Evolutionary conservation across 2,797 vertebrate species (phyloP).

Genomic region (Otus scops): DNA sequence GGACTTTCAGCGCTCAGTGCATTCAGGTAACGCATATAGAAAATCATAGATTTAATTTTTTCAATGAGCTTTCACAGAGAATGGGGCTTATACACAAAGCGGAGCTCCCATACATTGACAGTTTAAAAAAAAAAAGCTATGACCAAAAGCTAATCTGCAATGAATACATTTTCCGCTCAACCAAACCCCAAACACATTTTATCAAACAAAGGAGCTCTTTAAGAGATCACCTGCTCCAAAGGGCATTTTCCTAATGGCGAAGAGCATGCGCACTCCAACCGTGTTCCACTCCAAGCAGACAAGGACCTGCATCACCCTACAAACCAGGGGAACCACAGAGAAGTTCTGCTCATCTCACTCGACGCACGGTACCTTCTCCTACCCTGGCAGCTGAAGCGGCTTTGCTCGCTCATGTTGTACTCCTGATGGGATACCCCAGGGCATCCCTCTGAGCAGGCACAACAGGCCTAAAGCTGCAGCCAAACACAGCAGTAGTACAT

Average conservation of each 20-base stretch:
- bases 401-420: neutral
- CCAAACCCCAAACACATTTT: neutral
- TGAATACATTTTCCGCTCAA: neutral
- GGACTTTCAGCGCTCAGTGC: neutral
- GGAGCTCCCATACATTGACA: neutral
- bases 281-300: neutral
- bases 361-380: accelerated
- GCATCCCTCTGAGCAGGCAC: neutral
- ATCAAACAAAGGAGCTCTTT: neutral
- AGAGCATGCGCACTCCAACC: neutral
- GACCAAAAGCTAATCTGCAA: neutral
- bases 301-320: neutral
- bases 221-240: neutral
- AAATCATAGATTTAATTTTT: neutral
- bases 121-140: neutral
- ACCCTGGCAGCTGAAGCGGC: neutral
- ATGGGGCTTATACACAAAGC: neutral
- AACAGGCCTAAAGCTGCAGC: neutral
- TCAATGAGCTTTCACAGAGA: neutral
- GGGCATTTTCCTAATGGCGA: neutral
- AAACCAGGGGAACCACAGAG: neutral
- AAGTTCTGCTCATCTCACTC: neutral
- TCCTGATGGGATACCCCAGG: neutral
- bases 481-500: neutral
- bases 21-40: neutral